Evolutionary conservation across 2,113 vertebrate genomes (phyloP).

Genomic region (Dolichallabes microphthalmus): DNA sequence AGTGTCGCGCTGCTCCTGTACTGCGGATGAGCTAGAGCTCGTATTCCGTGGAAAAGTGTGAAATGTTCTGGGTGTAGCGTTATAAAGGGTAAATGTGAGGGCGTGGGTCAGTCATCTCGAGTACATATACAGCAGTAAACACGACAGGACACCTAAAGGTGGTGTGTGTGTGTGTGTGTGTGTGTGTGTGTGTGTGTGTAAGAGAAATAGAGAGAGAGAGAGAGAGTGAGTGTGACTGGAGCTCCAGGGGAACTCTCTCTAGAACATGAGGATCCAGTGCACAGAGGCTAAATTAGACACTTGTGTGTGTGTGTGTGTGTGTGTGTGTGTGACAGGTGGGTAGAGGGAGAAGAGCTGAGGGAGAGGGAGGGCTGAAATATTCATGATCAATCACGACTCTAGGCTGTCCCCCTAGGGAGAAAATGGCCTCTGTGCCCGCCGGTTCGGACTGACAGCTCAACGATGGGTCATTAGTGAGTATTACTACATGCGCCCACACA

Average conservation of each 20-base stretch:
- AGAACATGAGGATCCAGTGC: slow-evolving; percentile 40
- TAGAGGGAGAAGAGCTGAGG: slow-evolving; percentile 20
- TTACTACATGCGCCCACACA: slow-evolving; percentile 45
- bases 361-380: slow-evolving; percentile 55
- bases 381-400: slow-evolving; percentile 60
- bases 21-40: background rate
- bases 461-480: slow-evolving; percentile 58
- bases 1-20: background rate
- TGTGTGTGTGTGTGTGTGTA: background rate
- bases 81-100: background rate
- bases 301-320: background rate
- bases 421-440: slow-evolving; percentile 50
- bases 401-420: slow-evolving; percentile 55
- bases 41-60: background rate
- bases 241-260: slow-evolving; percentile 43
- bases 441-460: slow-evolving; percentile 55
- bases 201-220: background rate
- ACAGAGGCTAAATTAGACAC: slow-evolving; percentile 52
- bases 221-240: slow-evolving; percentile 30
- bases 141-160: background rate
- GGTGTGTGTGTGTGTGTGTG: slow-evolving; percentile 1
- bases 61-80: background rate
- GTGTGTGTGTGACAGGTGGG: slow-evolving; percentile 49
- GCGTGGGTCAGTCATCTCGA: background rate
- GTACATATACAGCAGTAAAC: background rate